These are phyloP conservation scores for Colinus virginianus DNA, from an alignment of 2,113 vertebrate genomes.

Conservation along the genomic window DNA sequence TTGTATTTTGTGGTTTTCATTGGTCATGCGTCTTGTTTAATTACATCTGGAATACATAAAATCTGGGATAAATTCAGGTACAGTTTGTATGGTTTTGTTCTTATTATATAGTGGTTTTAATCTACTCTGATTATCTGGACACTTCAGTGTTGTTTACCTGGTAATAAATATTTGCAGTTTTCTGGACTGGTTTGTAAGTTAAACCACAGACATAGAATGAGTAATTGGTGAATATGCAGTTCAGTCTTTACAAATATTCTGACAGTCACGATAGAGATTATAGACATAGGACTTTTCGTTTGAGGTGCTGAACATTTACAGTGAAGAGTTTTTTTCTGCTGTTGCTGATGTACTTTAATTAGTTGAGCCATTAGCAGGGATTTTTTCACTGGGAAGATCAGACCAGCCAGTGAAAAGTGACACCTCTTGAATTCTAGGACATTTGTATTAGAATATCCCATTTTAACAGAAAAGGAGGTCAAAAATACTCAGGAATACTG, in stretches of 20 bases:
- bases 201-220: neutral
- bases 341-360: neutral
- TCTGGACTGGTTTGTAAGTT: neutral
- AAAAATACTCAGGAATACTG: neutral
- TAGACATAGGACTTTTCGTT: neutral
- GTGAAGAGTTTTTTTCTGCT: neutral
- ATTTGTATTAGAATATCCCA: constrained; percentile 16
- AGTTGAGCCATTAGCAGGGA: constrained; percentile 14
- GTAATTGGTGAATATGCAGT: neutral
- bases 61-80: constrained; percentile 16
- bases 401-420: neutral
- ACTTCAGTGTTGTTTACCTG: neutral
- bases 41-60: neutral
- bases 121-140: neutral
- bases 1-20: neutral
- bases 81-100: neutral
- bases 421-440: neutral
- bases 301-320: neutral
- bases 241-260: neutral
- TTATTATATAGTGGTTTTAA: neutral
- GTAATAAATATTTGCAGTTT: neutral
- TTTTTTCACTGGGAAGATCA: constrained; percentile 20
- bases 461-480: neutral
- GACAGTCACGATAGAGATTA: neutral
- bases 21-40: neutral